Evolutionary conservation across 1,140 invertebrate species (phyloP), one percentile per base, ranked within the genome.

Genomic region (Pseudomyrmex cubaensis): DNA sequence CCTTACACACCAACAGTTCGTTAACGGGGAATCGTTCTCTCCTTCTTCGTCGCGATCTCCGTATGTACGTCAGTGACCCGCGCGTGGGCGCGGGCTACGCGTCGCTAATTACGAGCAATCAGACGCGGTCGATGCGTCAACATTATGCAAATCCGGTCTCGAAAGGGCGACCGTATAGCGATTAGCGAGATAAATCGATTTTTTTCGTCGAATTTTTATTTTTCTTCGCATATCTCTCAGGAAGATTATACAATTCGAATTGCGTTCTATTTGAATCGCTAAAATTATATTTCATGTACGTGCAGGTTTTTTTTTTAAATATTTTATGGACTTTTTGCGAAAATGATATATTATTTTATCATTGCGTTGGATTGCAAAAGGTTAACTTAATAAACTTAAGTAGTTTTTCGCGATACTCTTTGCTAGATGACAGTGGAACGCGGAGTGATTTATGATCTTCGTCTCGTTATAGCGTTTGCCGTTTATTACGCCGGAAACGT

Each of bases 101-200:
- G 91, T 92, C 88, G 90, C 93, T 94, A 94, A 94, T 94, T 93
- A 93, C 92, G 87, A 90, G 91, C 90, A 93, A 94, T 93, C 92
- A 92, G 84, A 76, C 83, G 69, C 76, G 84, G 76, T 85, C 70
- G 87, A 88, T 85, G 82, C 70, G 35, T 35, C 82, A 66, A 86
- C 77, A 82, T 91, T 91, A 93, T 94, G 93, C 90, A 94, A 93
- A 94, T 93, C 87, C 69, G 76, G 17, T n/a, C 82, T 88, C 84
- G 82, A 91, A 92, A 93, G 91, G 91, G 87, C 90, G 90, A 85
- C 82, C 84, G 90, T 20, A 17, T 90, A 87, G 92, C 88, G 90
- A 93, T 92, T 83, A 86, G 87, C 52, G 57, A 13, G 35, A 62
- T 25, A 17, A 5, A 48, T 48, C 15, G 35, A 7, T 35, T 7